Conservation (phyloP, 2,888 invertebrate species). For the Drosophila koepferae region DNA sequence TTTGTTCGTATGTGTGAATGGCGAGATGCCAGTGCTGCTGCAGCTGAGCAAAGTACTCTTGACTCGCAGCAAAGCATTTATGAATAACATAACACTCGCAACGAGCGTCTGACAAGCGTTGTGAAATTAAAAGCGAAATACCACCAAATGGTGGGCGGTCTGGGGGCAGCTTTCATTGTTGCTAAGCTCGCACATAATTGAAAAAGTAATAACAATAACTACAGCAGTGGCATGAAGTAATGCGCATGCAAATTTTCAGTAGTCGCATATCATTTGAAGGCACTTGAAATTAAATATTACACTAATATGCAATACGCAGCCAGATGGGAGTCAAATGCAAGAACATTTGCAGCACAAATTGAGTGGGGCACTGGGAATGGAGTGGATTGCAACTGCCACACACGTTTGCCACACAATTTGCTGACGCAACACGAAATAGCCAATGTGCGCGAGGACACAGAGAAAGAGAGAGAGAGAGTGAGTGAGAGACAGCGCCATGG, state of each 20-base stretch:
- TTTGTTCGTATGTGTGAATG: slow-evolving; percentile 14
- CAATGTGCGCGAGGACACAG: slow-evolving; percentile 5
- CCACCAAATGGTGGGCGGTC: slow-evolving; percentile 20
- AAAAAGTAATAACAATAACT: slow-evolving; percentile 56
- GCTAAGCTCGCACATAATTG: slow-evolving; percentile 56
- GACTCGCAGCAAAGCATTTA: slow-evolving; percentile 62
- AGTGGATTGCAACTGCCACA: slow-evolving; percentile 31
- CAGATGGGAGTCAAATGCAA: slow-evolving; percentile 15
- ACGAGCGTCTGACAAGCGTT: slow-evolving; percentile 42
- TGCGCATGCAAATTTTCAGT: slow-evolving; percentile 16
- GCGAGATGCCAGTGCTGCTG: not conserved
- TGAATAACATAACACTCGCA: slow-evolving; percentile 67
- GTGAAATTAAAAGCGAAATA: slow-evolving; percentile 73
- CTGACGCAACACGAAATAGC: slow-evolving; percentile 43
- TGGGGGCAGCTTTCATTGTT: slow-evolving; percentile 18
- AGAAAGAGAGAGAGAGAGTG: not conserved
- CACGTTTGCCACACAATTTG: slow-evolving; percentile 73
- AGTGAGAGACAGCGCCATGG: not conserved
- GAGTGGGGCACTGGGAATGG: slow-evolving; percentile 15
- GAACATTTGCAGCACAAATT: slow-evolving; percentile 24
- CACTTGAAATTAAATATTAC: slow-evolving; percentile 45
- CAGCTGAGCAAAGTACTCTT: slow-evolving; percentile 34
- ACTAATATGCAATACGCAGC: slow-evolving; percentile 24
- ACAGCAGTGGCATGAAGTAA: slow-evolving; percentile 7
- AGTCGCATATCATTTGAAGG: slow-evolving; percentile 26